Evolutionary conservation across 1,140 invertebrate species (phyloP).

Genomic region (Lordiphosa stackelbergi): DNA sequence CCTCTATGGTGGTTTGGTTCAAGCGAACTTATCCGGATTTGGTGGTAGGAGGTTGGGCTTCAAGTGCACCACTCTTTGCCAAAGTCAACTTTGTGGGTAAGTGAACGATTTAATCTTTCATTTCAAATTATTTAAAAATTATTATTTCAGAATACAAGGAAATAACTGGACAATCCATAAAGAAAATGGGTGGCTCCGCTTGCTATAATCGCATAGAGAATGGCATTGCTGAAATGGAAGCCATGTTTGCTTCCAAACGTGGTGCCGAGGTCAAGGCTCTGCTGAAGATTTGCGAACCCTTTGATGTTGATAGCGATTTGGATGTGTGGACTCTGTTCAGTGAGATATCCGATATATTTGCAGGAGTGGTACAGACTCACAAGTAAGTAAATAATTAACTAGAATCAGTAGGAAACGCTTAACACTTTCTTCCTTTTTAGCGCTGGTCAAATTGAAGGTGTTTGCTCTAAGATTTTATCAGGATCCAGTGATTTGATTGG

Average conservation of each 20-base stretch:
- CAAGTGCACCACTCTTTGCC: constrained; percentile 83
- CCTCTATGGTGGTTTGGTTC: constrained; percentile 87
- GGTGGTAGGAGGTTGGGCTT: constrained; percentile 84
- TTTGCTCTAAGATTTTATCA: constrained; percentile 56
- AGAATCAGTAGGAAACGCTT: no score
- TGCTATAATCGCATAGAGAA: constrained; percentile 78
- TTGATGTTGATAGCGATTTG: constrained; percentile 64
- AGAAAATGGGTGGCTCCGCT: constrained; percentile 74
- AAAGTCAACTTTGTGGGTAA: constrained; percentile 69
- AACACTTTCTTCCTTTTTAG: constrained; percentile 10
- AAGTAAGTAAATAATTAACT: constrained; percentile 24
- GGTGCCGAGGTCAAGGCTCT: constrained; percentile 56
- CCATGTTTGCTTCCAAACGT: constrained; percentile 67
- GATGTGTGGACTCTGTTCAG: constrained; percentile 71
- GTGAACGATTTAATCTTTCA: constrained; percentile 1
- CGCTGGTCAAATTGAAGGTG: constrained; percentile 59
- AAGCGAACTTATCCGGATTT: constrained; percentile 87
- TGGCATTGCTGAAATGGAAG: constrained; percentile 77
- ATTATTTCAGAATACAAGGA: constrained; percentile 65
- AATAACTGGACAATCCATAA: constrained; percentile 67
- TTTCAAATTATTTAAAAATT: not conserved
- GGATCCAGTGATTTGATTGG: constrained; percentile 58
- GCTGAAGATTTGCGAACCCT: constrained; percentile 74
- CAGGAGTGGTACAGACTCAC: constrained; percentile 67
- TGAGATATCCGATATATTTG: constrained; percentile 70